Percentiles rank a stretch among this genome's conserved stretches.
phyloP scores from a whole-genome alignment of 2,888 invertebrate genomes.

The Perizoma flavofasciatum region DNA sequence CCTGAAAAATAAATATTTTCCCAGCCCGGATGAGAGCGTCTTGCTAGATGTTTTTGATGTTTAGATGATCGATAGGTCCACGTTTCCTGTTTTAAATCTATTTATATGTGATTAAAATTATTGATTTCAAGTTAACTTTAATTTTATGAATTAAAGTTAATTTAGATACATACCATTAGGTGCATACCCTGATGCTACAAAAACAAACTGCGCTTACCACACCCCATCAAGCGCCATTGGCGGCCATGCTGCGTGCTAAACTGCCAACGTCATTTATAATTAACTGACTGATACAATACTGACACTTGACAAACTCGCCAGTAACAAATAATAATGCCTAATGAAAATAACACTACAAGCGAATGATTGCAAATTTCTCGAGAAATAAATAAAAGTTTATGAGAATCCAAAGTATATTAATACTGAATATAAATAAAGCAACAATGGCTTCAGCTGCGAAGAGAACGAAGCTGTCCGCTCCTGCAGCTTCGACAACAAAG shows the following conservation, averaged over 20 bases:
- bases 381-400: slow-evolving; percentile 35
- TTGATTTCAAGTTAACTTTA: no score
- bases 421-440: slow-evolving; percentile 18
- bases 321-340: no score
- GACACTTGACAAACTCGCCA: no score
- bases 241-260: no score
- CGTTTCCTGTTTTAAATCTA: no score
- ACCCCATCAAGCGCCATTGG: no score
- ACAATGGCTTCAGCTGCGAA: slow-evolving; percentile 73
- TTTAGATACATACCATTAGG: no score
- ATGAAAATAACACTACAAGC: no score
- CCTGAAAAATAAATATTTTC: slow-evolving; percentile 55
- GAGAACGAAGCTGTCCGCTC: slow-evolving; percentile 57
- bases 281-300: no score
- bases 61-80: background rate
- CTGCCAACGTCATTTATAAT: no score
- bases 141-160: no score
- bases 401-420: slow-evolving; percentile 32
- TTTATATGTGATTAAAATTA: background rate
- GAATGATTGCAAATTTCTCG: slow-evolving; percentile 4
- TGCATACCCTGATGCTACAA: no score
- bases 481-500: slow-evolving; percentile 32
- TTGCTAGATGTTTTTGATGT: slow-evolving; percentile 5
- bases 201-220: background rate
- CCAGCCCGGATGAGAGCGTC: slow-evolving; percentile 31